phyloP scores from a whole-genome alignment of 23 tunicate genomes.

The Halocynthia aurantium region DNA sequence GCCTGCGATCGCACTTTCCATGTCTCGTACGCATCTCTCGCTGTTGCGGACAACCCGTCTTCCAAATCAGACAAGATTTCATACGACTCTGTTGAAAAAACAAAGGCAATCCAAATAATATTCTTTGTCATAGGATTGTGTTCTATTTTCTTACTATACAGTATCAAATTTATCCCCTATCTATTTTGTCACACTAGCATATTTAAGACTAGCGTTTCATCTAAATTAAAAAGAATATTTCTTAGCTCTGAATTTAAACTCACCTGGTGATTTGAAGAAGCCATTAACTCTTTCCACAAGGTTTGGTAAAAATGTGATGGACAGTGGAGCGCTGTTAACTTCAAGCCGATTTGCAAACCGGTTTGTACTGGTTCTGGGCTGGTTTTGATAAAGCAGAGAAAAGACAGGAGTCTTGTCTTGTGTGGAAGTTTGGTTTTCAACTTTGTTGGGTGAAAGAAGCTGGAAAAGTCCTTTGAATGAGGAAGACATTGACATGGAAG shows the following conservation, averaged over 20 bases:
- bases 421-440: too few species aligned
- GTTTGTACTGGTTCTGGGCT: slow-evolving; percentile 24
- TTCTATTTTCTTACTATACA: not conserved
- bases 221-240: too few species aligned
- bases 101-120: not conserved
- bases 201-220: too few species aligned
- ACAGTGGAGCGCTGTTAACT: slow-evolving; percentile 63
- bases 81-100: not conserved
- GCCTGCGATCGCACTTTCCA: slow-evolving; percentile 64
- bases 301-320: slow-evolving; percentile 64
- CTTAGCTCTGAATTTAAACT: not conserved
- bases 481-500: slow-evolving; percentile 4
- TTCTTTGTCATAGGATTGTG: too few species aligned
- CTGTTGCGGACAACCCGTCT: slow-evolving; percentile 29
- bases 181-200: too few species aligned
- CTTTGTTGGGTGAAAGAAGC: not conserved
- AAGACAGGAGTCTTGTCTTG: slow-evolving; percentile 35
- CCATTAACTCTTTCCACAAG: slow-evolving; percentile 55
- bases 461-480: slow-evolving; percentile 14
- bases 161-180: not conserved
- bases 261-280: slow-evolving; percentile 42
- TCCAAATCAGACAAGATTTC: not conserved
- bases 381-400: slow-evolving; percentile 60
- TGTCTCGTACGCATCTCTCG: slow-evolving; percentile 51
- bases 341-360: slow-evolving; percentile 46